Evolutionary conservation across 2,888 invertebrate species (phyloP).

Genomic region (Hemistola chrysoprasaria): DNA sequence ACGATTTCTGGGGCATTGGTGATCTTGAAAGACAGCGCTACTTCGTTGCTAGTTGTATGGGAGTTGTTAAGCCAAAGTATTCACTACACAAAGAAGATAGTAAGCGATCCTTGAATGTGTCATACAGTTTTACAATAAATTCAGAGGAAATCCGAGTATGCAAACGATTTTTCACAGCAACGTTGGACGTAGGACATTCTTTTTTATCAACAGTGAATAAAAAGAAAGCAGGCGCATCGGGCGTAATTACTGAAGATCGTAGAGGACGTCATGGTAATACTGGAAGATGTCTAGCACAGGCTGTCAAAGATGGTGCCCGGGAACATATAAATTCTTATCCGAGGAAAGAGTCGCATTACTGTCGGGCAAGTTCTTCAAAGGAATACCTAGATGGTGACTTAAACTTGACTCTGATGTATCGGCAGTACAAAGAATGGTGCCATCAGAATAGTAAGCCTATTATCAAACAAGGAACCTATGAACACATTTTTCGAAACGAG

Average conservation of each 20-base stretch:
- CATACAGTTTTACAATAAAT: conserved; percentile 8
- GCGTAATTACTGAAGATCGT: neutral
- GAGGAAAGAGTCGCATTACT: conserved; percentile 4
- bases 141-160: conserved; percentile 11
- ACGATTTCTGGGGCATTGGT: conserved; percentile 1
- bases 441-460: conserved; percentile 8
- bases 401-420: conserved; percentile 8
- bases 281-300: conserved; percentile 6
- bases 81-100: neutral
- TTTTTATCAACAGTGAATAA: conserved; percentile 14
- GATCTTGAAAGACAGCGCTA: conserved; percentile 1
- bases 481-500: conserved; percentile 17
- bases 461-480: conserved; percentile 14
- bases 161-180: neutral
- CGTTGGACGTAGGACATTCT: conserved; percentile 7
- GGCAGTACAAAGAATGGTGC: conserved; percentile 5
- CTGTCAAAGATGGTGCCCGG: conserved; percentile 6
- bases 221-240: conserved; percentile 2
- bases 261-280: conserved; percentile 1
- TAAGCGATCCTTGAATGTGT: neutral
- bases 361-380: conserved; percentile 4
- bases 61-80: conserved; percentile 11
- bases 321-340: conserved; percentile 12
- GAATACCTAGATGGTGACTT: conserved; percentile 13
- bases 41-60: conserved; percentile 4